Evolutionary conservation across 2,113 vertebrate genomes (phyloP).

Genomic region (Gambusia holbrooki): DNA sequence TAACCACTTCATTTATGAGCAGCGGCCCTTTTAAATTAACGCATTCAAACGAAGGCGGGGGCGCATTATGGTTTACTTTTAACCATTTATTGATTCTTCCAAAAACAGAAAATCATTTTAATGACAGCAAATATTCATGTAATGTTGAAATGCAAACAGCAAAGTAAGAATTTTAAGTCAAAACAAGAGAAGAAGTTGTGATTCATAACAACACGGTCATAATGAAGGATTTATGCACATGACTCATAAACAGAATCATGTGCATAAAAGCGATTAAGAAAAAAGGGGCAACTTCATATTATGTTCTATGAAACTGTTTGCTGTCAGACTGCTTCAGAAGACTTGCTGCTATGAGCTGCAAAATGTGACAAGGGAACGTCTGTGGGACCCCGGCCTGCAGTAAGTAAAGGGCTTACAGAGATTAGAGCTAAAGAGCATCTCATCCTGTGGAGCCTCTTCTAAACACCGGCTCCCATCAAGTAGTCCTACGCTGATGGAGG

Average conservation of each 20-base stretch:
- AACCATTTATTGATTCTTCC: too few species aligned
- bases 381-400: slow-evolving; percentile 66
- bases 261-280: neutral
- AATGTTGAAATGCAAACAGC: too few species aligned
- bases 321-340: slow-evolving; percentile 17
- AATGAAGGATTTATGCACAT: too few species aligned
- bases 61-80: too few species aligned
- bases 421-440: slow-evolving; percentile 72
- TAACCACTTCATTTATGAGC: too few species aligned
- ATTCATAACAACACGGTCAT: too few species aligned
- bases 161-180: too few species aligned
- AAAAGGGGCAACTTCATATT: neutral
- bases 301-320: slow-evolving; percentile 11
- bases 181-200: too few species aligned
- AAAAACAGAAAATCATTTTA: too few species aligned
- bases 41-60: too few species aligned
- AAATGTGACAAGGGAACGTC: slow-evolving; percentile 24
- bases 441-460: slow-evolving; percentile 64
- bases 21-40: too few species aligned
- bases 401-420: slow-evolving; percentile 69
- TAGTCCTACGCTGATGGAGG: slow-evolving; percentile 61
- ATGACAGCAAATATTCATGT: too few species aligned
- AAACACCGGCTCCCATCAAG: slow-evolving; percentile 75
- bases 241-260: neutral
- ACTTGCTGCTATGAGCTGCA: slow-evolving; percentile 2